Evolutionary conservation across 2,797 vertebrate species (phyloP).

Genomic region (Valencia hispanica): DNA sequence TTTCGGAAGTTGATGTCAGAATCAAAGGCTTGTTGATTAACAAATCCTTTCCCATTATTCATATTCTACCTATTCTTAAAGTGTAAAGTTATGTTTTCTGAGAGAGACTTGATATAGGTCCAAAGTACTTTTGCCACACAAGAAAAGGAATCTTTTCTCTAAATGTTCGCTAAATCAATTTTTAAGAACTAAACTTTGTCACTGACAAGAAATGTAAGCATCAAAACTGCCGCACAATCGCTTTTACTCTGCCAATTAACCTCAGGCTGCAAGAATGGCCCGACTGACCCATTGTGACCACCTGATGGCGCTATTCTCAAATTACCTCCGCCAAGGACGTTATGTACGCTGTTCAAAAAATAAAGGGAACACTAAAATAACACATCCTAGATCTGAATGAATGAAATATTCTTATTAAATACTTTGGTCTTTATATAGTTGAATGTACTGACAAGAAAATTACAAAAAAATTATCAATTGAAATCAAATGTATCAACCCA

Average conservation of each 20-base stretch:
- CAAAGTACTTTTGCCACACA: background rate
- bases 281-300: conserved; percentile 37
- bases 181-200: background rate
- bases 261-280: background rate
- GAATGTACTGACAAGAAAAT: too few relatives aligned
- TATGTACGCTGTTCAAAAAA: too few relatives aligned
- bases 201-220: background rate
- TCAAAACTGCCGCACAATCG: background rate
- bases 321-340: too few relatives aligned
- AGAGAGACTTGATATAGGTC: background rate
- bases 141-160: background rate
- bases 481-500: too few relatives aligned
- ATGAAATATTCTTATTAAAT: too few relatives aligned
- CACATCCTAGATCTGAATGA: too few relatives aligned
- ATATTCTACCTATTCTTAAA: background rate
- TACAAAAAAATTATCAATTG: too few relatives aligned
- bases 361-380: too few relatives aligned
- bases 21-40: background rate
- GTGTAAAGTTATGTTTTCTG: background rate
- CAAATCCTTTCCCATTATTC: background rate
- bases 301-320: conserved; percentile 43
- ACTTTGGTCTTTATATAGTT: too few relatives aligned
- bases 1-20: background rate
- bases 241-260: background rate
- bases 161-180: background rate